These are phyloP conservation scores for Trialeurodes vaporariorum DNA, from an alignment of 1,140 invertebrate species.

Conservation along the genomic window DNA sequence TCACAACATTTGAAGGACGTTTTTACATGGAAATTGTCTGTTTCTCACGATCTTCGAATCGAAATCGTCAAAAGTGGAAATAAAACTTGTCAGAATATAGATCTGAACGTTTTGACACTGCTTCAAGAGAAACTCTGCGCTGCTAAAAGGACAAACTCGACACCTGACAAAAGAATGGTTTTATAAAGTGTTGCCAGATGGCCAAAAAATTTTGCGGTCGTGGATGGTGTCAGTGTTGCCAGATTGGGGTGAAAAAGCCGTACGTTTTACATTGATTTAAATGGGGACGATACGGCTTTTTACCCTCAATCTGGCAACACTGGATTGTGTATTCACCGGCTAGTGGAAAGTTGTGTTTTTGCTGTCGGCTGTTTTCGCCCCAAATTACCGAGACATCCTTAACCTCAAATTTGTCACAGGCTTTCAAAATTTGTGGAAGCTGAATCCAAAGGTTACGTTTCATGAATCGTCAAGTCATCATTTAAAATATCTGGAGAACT, in stretches of 20 bases:
- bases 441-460: conserved; percentile 2
- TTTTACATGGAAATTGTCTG: not conserved
- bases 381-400: no score
- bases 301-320: no score
- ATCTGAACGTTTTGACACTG: not conserved
- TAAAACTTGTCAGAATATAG: not conserved
- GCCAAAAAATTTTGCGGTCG: not conserved
- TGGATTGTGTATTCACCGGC: not conserved
- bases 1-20: not conserved
- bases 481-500: conserved; percentile 4
- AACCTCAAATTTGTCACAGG: not conserved
- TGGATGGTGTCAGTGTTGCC: no score
- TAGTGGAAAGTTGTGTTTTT: not conserved
- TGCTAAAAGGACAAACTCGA: not conserved
- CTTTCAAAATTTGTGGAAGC: conserved; percentile 1
- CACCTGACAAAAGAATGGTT: not conserved
- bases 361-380: conserved; percentile 4
- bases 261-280: no score
- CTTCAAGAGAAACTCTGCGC: not conserved
- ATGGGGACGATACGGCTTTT: no score
- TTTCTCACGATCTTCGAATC: not conserved
- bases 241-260: no score
- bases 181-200: conserved; percentile 2
- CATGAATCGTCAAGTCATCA: conserved; percentile 3
- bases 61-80: not conserved